Conservation (phyloP, 35 echinoderm and acorn worm species). For the Acanthaster planci region DNA sequence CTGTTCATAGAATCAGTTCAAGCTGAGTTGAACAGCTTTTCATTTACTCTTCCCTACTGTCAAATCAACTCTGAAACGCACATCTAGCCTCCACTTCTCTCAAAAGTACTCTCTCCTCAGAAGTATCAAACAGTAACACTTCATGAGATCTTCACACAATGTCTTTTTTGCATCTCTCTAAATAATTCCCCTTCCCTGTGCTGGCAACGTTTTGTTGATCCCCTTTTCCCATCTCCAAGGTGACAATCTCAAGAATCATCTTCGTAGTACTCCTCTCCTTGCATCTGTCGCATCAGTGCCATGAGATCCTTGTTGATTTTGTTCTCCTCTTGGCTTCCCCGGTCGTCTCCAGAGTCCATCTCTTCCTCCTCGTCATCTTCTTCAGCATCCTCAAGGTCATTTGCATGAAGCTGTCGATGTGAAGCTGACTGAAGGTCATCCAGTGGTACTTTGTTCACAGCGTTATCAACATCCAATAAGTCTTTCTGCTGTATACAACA, state of each 20-base stretch:
- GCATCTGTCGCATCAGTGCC: slow-evolving; percentile 48
- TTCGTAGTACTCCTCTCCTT: slow-evolving; percentile 29
- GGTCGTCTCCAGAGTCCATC: neutral
- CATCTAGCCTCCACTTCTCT: too few species aligned
- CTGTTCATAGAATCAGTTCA: too few species aligned
- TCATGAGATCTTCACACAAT: too few species aligned
- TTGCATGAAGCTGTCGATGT: slow-evolving; percentile 37
- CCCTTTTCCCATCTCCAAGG: too few species aligned
- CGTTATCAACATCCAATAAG: slow-evolving; percentile 42
- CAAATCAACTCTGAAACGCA: too few species aligned
- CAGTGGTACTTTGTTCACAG: slow-evolving; percentile 56
- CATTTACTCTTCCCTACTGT: too few species aligned
- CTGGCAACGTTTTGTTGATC: too few species aligned
- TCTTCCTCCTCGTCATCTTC: neutral
- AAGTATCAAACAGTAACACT: too few species aligned
- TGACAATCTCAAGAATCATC: slow-evolving; percentile 33
- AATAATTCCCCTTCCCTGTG: too few species aligned
- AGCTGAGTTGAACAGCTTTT: too few species aligned
- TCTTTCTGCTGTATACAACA: slow-evolving; percentile 9
- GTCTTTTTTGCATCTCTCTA: too few species aligned
- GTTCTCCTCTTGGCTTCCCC: slow-evolving; percentile 30
- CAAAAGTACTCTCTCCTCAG: too few species aligned
- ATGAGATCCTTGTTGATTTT: slow-evolving; percentile 36
- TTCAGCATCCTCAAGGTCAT: slow-evolving; percentile 26
- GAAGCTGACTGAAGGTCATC: slow-evolving; percentile 48